Conservation (phyloP, 1,140 invertebrate genomes). For the Olivierus martensii region DNA sequence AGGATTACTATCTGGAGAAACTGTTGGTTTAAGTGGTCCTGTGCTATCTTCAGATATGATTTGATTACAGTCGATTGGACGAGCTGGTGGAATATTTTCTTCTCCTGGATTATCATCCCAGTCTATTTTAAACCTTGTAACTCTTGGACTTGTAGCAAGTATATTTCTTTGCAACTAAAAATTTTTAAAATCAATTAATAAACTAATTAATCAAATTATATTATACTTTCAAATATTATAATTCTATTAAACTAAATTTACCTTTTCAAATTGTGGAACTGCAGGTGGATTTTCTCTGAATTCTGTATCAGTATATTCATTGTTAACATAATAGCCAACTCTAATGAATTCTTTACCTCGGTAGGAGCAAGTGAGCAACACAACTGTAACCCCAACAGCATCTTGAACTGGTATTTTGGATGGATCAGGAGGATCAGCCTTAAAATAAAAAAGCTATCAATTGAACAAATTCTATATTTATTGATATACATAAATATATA, state of each 20-base stretch:
- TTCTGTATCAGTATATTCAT: constrained; percentile 90
- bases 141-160: constrained; percentile 79
- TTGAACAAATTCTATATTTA: too few species aligned
- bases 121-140: constrained; percentile 94
- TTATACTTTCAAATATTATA: too few species aligned
- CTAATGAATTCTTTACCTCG: constrained; percentile 85
- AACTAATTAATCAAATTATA: too few species aligned
- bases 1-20: constrained; percentile 16
- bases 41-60: constrained; percentile 16
- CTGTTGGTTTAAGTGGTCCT: constrained; percentile 19
- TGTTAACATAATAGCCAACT: constrained; percentile 98
- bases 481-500: too few species aligned
- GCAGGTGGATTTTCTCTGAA: constrained; percentile 87
- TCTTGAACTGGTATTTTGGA: constrained; percentile 86
- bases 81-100: constrained; percentile 14
- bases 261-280: constrained; percentile 84
- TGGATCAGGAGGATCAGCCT: constrained; percentile 90
- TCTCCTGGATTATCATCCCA: constrained; percentile 59
- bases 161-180: constrained; percentile 73
- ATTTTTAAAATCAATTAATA: constrained; percentile 10
- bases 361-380: constrained; percentile 91
- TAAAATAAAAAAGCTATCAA: too few species aligned
- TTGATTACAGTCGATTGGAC: constrained; percentile 6
- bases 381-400: constrained; percentile 92
- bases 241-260: constrained; percentile 26